These are phyloP conservation scores for Archegozetes longisetosus DNA, from an alignment of 1,140 invertebrate species.

Conservation along the genomic window DNA sequence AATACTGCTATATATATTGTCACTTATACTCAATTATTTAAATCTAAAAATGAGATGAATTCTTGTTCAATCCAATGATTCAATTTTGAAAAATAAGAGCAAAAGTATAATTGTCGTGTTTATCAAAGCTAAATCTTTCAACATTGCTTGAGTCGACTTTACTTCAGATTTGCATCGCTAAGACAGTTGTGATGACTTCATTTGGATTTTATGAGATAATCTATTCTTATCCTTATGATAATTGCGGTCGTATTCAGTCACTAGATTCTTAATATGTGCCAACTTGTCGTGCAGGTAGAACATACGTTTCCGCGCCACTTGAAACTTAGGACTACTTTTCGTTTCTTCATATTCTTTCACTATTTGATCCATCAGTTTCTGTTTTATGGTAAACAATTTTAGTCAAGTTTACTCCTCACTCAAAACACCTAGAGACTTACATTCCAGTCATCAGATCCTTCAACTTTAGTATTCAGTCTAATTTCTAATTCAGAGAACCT, in stretches of 20 bases:
- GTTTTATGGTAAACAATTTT: constrained; percentile 21
- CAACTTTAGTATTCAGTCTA: constrained; percentile 37
- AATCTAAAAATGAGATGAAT: no score
- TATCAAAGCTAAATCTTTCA: no score
- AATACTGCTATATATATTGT: no score
- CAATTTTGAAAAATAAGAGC: not conserved
- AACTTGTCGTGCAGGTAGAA: constrained; percentile 74
- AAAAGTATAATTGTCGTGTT: no score
- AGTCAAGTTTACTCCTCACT: not conserved
- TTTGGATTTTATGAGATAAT: not conserved
- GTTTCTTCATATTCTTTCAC: constrained; percentile 58
- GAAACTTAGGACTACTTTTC: constrained; percentile 51
- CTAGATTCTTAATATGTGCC: constrained; percentile 70
- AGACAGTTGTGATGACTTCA: not conserved
- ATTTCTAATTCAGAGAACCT: constrained; percentile 56
- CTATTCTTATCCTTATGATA: not conserved
- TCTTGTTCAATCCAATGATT: no score
- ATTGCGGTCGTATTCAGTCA: constrained; percentile 51
- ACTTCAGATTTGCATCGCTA: no score
- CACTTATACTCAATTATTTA: no score
- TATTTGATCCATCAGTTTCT: constrained; percentile 57
- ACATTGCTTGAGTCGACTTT: no score
- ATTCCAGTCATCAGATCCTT: constrained; percentile 36
- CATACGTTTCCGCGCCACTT: constrained; percentile 52
- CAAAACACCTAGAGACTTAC: constrained; percentile 26